Evolutionary conservation across 2,113 vertebrate species (phyloP).

Genomic region (human (Homo sapiens)): GRCh38 chr9:87976501-87977000

Average conservation of each 20-base stretch:
- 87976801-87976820: background rate
- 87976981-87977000: too few species aligned
- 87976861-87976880: too few species aligned
- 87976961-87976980: too few species aligned
- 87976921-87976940: too few species aligned
- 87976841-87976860: background rate
- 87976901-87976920: too few species aligned
- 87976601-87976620: background rate
- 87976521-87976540: too few species aligned
- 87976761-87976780: background rate
- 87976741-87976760: background rate
- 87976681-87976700: background rate
- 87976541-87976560: too few species aligned
- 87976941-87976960: too few species aligned
- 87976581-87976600: background rate
- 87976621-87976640: background rate
- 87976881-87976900: too few species aligned
- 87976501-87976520: too few species aligned
- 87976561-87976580: background rate
- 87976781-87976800: background rate
- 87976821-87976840: background rate
- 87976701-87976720: background rate
- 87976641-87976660: background rate
- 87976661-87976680: background rate
- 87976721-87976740: background rate